Conservation (phyloP, 2,888 invertebrate species). For the Mythimna ferrago region DNA sequence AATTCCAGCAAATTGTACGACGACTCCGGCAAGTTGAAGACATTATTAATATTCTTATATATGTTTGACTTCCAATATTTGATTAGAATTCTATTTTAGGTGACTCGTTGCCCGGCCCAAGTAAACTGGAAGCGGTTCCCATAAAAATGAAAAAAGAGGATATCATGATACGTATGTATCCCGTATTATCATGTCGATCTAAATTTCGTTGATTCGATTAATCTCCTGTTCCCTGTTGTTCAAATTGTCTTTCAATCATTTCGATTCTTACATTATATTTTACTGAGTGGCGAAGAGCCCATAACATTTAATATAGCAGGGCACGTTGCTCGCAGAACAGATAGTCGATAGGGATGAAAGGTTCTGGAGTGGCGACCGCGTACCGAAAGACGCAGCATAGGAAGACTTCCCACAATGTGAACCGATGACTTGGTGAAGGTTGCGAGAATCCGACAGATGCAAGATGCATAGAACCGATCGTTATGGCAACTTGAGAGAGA, state of each 20-base stretch:
- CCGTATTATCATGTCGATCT: neutral
- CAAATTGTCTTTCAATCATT: neutral
- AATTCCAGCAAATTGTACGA: constrained; percentile 25
- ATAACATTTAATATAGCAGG: no score
- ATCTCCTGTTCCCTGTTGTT: neutral
- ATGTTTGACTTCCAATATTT: constrained; percentile 25
- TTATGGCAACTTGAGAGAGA: no score
- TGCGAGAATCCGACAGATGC: no score
- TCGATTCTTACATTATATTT: neutral
- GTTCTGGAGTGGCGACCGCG: no score
- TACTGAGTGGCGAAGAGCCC: no score
- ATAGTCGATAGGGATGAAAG: no score
- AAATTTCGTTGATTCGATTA: neutral
- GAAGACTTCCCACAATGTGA: no score
- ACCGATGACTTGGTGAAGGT: no score
- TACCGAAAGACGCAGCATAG: no score
- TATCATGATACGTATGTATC: constrained; percentile 28
- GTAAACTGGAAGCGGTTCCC: constrained; percentile 33
- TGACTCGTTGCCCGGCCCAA: constrained; percentile 53
- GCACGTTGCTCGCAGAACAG: no score
- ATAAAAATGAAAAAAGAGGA: constrained; percentile 40
- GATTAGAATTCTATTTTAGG: constrained; percentile 46
- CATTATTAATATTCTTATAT: constrained; percentile 19
- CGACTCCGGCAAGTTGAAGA: constrained; percentile 58
- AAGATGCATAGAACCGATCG: no score